Conservation (phyloP, 2,888 invertebrate species). For the Dascillus cervinus region DNA sequence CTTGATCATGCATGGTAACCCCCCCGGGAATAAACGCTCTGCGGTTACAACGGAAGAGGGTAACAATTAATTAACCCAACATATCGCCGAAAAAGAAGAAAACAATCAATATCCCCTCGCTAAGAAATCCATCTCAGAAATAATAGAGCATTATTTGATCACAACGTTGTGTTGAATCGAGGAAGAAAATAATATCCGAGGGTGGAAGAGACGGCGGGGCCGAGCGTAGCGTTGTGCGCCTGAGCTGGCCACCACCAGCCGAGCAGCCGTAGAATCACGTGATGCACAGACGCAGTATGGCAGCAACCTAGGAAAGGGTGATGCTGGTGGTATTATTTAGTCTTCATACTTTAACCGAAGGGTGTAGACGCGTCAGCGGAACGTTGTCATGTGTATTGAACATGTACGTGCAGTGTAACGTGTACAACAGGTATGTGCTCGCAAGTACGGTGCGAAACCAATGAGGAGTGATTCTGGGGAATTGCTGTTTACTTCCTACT, state of each 20-base stretch:
- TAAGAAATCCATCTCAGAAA: slow-evolving; percentile 12
- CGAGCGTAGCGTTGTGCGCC: slow-evolving; percentile 19
- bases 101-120: slow-evolving; percentile 1
- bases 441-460: too few relatives aligned
- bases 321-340: slow-evolving; percentile 11
- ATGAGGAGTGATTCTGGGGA: slow-evolving; percentile 9
- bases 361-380: slow-evolving; percentile 7
- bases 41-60: slow-evolving; percentile 5
- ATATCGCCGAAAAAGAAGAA: not conserved
- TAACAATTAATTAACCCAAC: too few relatives aligned
- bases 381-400: slow-evolving; percentile 6
- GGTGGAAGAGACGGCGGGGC: slow-evolving; percentile 10
- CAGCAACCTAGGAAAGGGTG: slow-evolving; percentile 22
- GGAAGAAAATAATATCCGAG: slow-evolving; percentile 12
- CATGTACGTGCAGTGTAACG: slow-evolving; percentile 6
- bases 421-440: not conserved
- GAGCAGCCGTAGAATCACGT: slow-evolving; percentile 34
- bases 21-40: slow-evolving; percentile 15
- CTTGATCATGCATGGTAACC: slow-evolving; percentile 30
- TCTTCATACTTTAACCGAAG: slow-evolving; percentile 9
- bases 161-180: slow-evolving; percentile 13
- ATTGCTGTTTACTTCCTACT: slow-evolving; percentile 16
- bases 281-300: slow-evolving; percentile 42
- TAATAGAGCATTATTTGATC: slow-evolving; percentile 16
- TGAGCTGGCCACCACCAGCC: slow-evolving; percentile 24